A percentile compares a stretch with the other conserved stretches of the same genome.
phyloP scores from a whole-genome alignment of 1,140 invertebrate species.

The Archivesica marissinica region DNA sequence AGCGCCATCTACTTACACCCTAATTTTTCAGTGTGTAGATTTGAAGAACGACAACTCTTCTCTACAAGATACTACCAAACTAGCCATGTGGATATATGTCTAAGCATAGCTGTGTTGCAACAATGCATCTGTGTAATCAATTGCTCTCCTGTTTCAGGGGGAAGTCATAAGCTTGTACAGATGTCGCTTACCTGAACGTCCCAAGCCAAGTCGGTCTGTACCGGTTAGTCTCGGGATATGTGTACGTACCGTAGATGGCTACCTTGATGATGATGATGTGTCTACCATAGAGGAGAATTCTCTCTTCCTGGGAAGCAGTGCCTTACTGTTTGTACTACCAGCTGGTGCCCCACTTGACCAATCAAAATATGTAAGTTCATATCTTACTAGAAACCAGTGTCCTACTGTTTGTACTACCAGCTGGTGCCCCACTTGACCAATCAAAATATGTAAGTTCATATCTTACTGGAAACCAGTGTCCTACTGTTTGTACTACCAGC shows the following conservation, averaged over 20 bases:
- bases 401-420: constrained; percentile 73
- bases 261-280: constrained; percentile 57
- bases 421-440: constrained; percentile 48
- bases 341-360: constrained; percentile 51
- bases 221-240: constrained; percentile 65
- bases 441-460: constrained; percentile 62
- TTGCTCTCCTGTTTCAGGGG: constrained; percentile 64
- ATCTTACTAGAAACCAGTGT: constrained; percentile 72
- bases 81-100: no score
- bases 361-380: constrained; percentile 61
- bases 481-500: constrained; percentile 73
- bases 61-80: no score
- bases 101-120: no score
- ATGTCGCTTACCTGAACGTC: constrained; percentile 32
- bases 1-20: no score
- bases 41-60: no score
- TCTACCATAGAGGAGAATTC: constrained; percentile 52
- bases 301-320: constrained; percentile 69
- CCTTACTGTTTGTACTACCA: constrained; percentile 73
- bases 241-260: constrained; percentile 69
- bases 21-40: no score
- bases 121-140: no score
- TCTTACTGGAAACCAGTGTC: constrained; percentile 71
- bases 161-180: constrained; percentile 75
- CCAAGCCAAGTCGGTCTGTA: background rate